These are phyloP conservation scores for Macaria liturata DNA, from an alignment of 2,888 invertebrate species.

Conservation along the genomic window DNA sequence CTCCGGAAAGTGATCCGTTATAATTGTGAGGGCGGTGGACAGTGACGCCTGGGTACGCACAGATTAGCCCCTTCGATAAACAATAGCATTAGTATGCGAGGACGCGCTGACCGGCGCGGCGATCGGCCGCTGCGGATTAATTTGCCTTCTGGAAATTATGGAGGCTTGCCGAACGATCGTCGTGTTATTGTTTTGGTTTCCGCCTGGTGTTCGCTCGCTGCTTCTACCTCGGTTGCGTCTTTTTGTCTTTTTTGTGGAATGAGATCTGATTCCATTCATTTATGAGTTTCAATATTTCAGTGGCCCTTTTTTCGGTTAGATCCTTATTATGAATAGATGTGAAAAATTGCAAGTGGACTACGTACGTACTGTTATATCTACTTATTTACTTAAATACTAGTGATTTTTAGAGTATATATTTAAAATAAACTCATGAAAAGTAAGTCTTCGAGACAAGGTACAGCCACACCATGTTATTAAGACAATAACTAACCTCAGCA, in stretches of 20 bases:
- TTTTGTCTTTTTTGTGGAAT: slow-evolving; percentile 6
- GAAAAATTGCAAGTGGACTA: too few relatives aligned
- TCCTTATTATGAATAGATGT: too few relatives aligned
- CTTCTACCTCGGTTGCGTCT: slow-evolving; percentile 39
- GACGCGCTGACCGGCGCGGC: slow-evolving; percentile 80
- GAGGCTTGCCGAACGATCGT: slow-evolving; percentile 64
- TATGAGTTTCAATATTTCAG: neutral
- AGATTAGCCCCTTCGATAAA: slow-evolving; percentile 83
- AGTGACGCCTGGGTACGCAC: slow-evolving; percentile 80
- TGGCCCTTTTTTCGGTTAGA: too few relatives aligned
- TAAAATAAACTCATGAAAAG: too few relatives aligned
- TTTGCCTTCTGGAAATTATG: slow-evolving; percentile 80
- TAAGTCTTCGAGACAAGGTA: too few relatives aligned
- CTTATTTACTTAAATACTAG: too few relatives aligned
- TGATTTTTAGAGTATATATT: too few relatives aligned
- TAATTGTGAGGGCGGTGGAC: slow-evolving; percentile 79
- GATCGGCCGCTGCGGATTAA: slow-evolving; percentile 81
- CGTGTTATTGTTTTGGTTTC: slow-evolving; percentile 72
- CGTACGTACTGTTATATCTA: too few relatives aligned
- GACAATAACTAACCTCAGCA: too few relatives aligned
- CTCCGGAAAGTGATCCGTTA: slow-evolving; percentile 79
- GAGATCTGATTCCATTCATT: slow-evolving; percentile 3
- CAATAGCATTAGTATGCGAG: slow-evolving; percentile 83
- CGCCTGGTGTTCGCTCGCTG: slow-evolving; percentile 37
- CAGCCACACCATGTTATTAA: too few relatives aligned